Evolutionary conservation across 2,888 invertebrate species (phyloP).

Genomic region (Lycocerus yunnanus): DNA sequence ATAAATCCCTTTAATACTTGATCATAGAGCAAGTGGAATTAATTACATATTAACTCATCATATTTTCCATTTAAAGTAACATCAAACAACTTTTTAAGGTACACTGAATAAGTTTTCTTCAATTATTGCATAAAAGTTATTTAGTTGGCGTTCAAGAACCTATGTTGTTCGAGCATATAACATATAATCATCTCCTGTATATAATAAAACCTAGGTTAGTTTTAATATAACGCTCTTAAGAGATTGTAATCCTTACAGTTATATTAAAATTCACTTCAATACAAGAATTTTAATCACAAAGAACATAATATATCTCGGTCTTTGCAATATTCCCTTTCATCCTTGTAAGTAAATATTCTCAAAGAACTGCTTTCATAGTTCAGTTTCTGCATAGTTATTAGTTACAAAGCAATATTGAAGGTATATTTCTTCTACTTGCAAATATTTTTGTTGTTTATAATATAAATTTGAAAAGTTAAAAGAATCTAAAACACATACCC

Average conservation of each 20-base stretch:
- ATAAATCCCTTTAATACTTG: neutral
- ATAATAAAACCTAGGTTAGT: neutral
- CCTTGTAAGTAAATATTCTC: slow-evolving; percentile 6
- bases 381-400: neutral
- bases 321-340: slow-evolving; percentile 5
- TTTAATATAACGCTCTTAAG: neutral
- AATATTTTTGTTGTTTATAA: neutral
- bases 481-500: neutral
- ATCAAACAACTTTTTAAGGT: neutral
- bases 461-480: neutral
- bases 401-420: neutral
- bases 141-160: neutral
- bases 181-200: too few species aligned
- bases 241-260: neutral
- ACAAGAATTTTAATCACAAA: neutral
- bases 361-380: neutral
- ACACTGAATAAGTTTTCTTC: neutral
- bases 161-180: neutral
- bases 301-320: neutral
- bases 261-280: slow-evolving; percentile 5
- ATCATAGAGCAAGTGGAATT: neutral
- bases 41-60: neutral
- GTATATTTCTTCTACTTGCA: neutral
- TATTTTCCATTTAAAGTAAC: neutral
- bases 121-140: neutral